Evolutionary conservation across 2,113 vertebrate species (phyloP).

Genomic region (Jaculus jaculus): DNA sequence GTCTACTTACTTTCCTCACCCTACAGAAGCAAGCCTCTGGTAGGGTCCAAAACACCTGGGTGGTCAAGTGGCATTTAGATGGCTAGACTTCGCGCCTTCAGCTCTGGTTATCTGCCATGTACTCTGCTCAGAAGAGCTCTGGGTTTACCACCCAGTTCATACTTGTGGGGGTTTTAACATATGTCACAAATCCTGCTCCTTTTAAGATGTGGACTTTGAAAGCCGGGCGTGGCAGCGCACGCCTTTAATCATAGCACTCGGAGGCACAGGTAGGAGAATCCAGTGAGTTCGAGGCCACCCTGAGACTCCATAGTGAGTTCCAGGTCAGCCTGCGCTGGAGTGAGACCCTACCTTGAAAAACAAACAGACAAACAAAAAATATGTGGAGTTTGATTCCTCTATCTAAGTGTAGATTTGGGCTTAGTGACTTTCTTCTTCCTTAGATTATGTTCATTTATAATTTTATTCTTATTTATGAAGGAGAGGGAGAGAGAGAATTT

Average conservation of each 20-base stretch:
- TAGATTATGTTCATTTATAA: background rate
- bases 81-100: background rate
- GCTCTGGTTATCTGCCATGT: background rate
- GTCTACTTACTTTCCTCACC: background rate
- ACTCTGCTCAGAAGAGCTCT: background rate
- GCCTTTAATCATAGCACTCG: too few relatives aligned
- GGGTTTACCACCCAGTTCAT: background rate
- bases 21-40: background rate
- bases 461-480: too few relatives aligned
- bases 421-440: background rate
- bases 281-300: too few relatives aligned
- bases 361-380: too few relatives aligned
- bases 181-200: background rate
- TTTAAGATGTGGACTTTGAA: background rate
- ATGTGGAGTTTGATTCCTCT: conserved; percentile 2
- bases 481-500: too few relatives aligned
- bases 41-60: background rate
- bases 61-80: background rate
- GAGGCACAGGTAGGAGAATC: too few relatives aligned
- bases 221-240: too few relatives aligned
- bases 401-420: background rate
- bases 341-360: too few relatives aligned
- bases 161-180: background rate
- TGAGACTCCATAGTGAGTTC: too few relatives aligned
- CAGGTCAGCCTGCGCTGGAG: too few relatives aligned